Percentiles rank a stretch among this genome's conserved stretches.
These are phyloP conservation scores for Phymorhynchus buccinoides DNA, from an alignment of 1,140 invertebrate species.

Conservation along the genomic window DNA sequence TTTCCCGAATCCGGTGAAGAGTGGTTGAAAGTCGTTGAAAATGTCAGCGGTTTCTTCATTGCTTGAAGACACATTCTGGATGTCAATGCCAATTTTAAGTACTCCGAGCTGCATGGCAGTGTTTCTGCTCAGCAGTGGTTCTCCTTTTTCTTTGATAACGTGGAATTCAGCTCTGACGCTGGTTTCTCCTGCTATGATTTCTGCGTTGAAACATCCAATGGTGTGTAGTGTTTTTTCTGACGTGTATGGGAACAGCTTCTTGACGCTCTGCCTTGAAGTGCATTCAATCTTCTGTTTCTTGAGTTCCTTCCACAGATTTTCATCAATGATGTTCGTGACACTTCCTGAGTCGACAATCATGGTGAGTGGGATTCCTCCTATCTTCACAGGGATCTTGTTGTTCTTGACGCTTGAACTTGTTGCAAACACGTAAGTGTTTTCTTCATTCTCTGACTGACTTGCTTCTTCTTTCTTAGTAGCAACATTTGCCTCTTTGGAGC, in stretches of 20 bases:
- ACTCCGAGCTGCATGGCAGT: slow-evolving; percentile 18
- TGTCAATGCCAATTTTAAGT: slow-evolving; percentile 2
- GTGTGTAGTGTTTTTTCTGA: background rate
- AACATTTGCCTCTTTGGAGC: background rate
- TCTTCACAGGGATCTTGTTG: background rate
- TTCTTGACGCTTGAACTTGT: background rate
- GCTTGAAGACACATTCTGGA: background rate
- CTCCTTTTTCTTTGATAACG: slow-evolving; percentile 14
- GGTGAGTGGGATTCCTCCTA: background rate
- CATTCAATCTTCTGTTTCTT: background rate
- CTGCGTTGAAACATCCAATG: background rate
- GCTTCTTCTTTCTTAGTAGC: background rate
- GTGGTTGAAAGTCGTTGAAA: background rate
- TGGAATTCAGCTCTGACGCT: background rate
- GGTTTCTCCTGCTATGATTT: background rate
- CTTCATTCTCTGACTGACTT: background rate
- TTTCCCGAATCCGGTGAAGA: slow-evolving; percentile 10
- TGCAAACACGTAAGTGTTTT: background rate
- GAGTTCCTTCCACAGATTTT: background rate
- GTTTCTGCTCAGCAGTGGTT: background rate
- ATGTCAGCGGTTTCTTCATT: background rate
- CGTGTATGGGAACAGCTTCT: background rate
- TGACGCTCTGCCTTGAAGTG: background rate
- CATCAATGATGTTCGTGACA: background rate
- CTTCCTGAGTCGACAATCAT: background rate